Percentiles rank a stretch among this genome's conserved stretches.
These are phyloP conservation scores for Scaptomyza cyrtandrae DNA, from an alignment of 2,888 invertebrate species.

Conservation along the genomic window DNA sequence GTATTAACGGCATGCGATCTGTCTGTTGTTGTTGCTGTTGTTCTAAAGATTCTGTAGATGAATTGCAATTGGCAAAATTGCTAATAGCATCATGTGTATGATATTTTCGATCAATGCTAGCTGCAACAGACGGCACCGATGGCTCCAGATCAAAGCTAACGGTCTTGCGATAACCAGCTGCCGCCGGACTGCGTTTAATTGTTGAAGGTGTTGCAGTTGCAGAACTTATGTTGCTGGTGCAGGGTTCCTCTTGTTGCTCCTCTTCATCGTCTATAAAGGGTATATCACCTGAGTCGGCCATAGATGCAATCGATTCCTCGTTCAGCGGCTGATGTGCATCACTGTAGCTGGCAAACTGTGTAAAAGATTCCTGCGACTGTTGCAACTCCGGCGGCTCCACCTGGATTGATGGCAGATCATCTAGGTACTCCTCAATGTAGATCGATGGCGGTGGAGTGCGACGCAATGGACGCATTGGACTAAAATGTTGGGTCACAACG, in stretches of 20 bases:
- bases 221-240: conserved; percentile 25
- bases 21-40: conserved; percentile 36
- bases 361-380: conserved; percentile 81
- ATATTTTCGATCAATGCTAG: conserved; percentile 76
- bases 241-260: conserved; percentile 66
- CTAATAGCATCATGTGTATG: conserved; percentile 82
- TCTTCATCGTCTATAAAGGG: conserved; percentile 85
- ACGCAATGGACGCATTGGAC: conserved; percentile 68
- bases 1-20: conserved; percentile 76
- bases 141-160: conserved; percentile 84
- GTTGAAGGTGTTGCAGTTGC: conserved; percentile 61
- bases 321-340: conserved; percentile 84
- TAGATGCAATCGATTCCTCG: conserved; percentile 83
- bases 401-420: conserved; percentile 45
- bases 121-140: conserved; percentile 26
- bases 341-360: conserved; percentile 73
- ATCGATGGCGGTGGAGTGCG: conserved; percentile 83
- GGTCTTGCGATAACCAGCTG: conserved; percentile 81
- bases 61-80: conserved; percentile 62
- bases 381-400: conserved; percentile 57
- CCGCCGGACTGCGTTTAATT: conserved; percentile 55
- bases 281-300: conserved; percentile 83
- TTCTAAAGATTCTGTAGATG: conserved; percentile 71
- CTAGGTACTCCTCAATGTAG: conserved; percentile 83
- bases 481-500: conserved; percentile 47